Base-by-base conservation (phyloP, 2,888 invertebrate species). In the Allygus modestus region DNA sequence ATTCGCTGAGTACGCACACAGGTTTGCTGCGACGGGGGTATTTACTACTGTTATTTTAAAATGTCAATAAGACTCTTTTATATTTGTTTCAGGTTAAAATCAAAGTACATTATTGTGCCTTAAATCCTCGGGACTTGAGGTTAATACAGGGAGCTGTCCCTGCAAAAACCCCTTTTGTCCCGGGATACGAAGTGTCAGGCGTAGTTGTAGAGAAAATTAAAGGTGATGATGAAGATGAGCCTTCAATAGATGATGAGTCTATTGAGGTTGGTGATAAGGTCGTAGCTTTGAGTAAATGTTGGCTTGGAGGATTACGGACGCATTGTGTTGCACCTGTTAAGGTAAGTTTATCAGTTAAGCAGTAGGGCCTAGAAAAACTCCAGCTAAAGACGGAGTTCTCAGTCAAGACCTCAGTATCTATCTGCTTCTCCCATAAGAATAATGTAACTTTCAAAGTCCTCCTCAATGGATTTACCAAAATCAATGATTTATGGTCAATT, bases 131-230 rank as follows among this genome's bases (percentile, higher is more conserved):
- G 0, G 95, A 95, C 90, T 90, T 92, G 58, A 89, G 92, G 58
- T 91, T 92, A 86, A 91, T 92, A 86, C 90, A 91, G 87, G 91
- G 92, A 85, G 91, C 91, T 2, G 88, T 88, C 0, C 90, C 92
- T 86, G 91, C 91, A 4, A 88, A 88, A 46, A 88, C 92, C 65
- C 94, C 94, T 0, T 92, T 93, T 88, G 90, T 93, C 33, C 94
- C 94, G 82, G 95, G 95, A 7, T 93, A 92, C 89, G 95, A 95
- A 89, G 88, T 94, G 12, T 91, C 92, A 41, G 95, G 95, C 0
- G 93, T 93, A 88, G 91, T 95, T 51, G 73, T 92, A 26, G 92
- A 93, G 90, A 91, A 46, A 46, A 31, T n/a, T 5, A 43, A 84
- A 26, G 83, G 83, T 37, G 92, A 92, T 20, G 90, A 92, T 1